Percentiles rank a stretch among this genome's conserved stretches.
These are phyloP conservation scores for Aldabrachelys gigantea DNA, from an alignment of 2,113 vertebrate species.

Conservation along the genomic window DNA sequence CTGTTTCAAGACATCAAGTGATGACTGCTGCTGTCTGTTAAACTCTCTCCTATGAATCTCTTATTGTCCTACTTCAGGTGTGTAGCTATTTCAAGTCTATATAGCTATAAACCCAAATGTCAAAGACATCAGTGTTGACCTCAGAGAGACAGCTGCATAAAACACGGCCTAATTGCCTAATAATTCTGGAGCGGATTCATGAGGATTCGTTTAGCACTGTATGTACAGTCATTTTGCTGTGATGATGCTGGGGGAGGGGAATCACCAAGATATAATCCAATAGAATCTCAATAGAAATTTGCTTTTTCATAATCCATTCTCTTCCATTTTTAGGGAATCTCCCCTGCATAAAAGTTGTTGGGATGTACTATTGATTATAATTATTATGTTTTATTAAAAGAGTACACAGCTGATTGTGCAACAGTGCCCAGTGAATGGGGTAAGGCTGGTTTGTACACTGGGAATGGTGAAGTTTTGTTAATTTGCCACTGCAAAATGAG, in stretches of 20 bases:
- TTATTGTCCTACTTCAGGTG: fast-evolving
- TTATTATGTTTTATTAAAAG: not conserved
- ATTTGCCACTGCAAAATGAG: not conserved
- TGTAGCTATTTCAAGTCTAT: fast-evolving
- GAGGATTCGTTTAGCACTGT: not conserved
- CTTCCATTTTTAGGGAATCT: not conserved
- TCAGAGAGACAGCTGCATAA: not conserved
- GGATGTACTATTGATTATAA: not conserved
- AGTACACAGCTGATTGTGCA: not conserved
- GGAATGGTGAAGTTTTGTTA: not conserved
- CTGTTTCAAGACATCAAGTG: not conserved
- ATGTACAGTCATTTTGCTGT: not conserved
- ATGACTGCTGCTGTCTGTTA: not conserved
- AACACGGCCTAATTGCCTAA: fast-evolving
- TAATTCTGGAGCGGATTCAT: too few relatives aligned
- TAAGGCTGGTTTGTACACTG: not conserved
- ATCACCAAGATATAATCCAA: fast-evolving
- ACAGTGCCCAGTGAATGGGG: not conserved
- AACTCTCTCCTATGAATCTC: not conserved
- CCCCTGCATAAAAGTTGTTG: fast-evolving
- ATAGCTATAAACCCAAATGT: not conserved
- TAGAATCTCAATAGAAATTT: fast-evolving
- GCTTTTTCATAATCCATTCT: fast-evolving
- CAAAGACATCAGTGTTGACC: not conserved
- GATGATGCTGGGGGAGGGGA: not conserved